phyloP scores from a whole-genome alignment of 2,888 invertebrate species.

The Petrolisthes manimaculis region DNA sequence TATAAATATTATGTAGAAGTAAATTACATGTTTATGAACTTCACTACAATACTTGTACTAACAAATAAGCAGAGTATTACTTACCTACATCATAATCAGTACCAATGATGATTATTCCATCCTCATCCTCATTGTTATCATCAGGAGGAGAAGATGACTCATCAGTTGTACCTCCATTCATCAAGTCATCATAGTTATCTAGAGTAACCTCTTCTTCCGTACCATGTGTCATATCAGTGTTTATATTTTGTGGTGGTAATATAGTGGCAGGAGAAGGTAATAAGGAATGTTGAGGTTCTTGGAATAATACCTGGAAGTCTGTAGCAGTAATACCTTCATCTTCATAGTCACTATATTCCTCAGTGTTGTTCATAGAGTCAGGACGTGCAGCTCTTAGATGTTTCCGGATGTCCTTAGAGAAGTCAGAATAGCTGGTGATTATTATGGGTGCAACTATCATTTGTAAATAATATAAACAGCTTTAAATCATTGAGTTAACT shows the following conservation, averaged over 20 bases:
- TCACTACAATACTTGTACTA: not conserved
- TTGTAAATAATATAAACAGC: no score
- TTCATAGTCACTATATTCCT: conserved; percentile 32
- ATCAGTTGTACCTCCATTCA: not conserved
- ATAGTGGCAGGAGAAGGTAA: not conserved
- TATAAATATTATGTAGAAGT: no score
- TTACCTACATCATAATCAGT: conserved; percentile 24
- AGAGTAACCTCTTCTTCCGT: not conserved
- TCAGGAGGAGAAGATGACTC: not conserved
- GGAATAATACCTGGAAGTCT: conserved; percentile 1
- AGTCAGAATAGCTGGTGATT: no score
- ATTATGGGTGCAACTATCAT: no score
- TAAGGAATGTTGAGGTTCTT: not conserved
- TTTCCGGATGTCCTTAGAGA: conserved; percentile 39
- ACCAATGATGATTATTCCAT: conserved; percentile 23
- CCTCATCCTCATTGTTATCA: not conserved
- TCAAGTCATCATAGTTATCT: not conserved
- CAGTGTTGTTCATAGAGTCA: conserved; percentile 29
- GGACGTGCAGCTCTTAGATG: conserved; percentile 47
- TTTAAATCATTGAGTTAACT: no score
- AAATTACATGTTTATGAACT: not conserved
- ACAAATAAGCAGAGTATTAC: not conserved
- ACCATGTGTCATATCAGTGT: not conserved
- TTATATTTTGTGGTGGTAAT: not conserved
- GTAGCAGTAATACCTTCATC: not conserved